A percentile compares a stretch with the other conserved stretches of the same genome.
These are phyloP conservation scores for Reinhardtius hippoglossoides DNA, from an alignment of 2,113 vertebrate genomes.

Conservation along the genomic window DNA sequence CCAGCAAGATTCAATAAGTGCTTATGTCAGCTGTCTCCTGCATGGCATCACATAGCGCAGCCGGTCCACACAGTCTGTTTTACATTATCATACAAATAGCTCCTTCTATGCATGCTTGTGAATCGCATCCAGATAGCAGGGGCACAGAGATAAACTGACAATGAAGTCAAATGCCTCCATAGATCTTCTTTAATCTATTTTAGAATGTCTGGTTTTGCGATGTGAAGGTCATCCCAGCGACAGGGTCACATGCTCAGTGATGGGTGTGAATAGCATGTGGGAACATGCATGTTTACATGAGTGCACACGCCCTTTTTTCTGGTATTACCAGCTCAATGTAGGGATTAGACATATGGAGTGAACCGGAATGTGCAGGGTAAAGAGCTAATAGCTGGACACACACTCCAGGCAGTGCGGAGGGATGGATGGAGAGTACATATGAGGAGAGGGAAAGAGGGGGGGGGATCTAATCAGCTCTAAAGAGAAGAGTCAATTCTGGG, in stretches of 20 bases:
- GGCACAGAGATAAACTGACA: constrained; percentile 34
- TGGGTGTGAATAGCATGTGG: background rate
- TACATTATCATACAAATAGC: constrained; percentile 66
- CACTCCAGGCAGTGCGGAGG: background rate
- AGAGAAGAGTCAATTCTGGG: constrained; percentile 45
- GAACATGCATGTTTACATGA: background rate
- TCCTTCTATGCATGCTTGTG: constrained; percentile 5
- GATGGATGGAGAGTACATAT: background rate
- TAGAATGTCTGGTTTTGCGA: background rate
- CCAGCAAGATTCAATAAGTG: constrained; percentile 50
- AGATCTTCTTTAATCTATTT: constrained; percentile 29
- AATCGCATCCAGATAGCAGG: background rate
- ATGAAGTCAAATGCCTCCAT: constrained; percentile 28
- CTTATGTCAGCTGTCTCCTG: constrained; percentile 58
- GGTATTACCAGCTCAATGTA: constrained; percentile 11
- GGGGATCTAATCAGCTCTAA: constrained; percentile 16
- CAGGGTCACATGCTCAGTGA: background rate
- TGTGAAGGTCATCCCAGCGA: constrained; percentile 27
- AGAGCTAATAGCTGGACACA: constrained; percentile 19
- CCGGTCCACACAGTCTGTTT: constrained; percentile 28
- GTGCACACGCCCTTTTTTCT: background rate
- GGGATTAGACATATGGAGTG: constrained; percentile 17
- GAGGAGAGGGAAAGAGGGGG: background rate
- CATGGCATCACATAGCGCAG: constrained; percentile 24
- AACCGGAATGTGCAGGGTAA: constrained; percentile 17